phyloP scores from a whole-genome alignment of 2,113 vertebrate species.

The Hydropotes inermis region DNA sequence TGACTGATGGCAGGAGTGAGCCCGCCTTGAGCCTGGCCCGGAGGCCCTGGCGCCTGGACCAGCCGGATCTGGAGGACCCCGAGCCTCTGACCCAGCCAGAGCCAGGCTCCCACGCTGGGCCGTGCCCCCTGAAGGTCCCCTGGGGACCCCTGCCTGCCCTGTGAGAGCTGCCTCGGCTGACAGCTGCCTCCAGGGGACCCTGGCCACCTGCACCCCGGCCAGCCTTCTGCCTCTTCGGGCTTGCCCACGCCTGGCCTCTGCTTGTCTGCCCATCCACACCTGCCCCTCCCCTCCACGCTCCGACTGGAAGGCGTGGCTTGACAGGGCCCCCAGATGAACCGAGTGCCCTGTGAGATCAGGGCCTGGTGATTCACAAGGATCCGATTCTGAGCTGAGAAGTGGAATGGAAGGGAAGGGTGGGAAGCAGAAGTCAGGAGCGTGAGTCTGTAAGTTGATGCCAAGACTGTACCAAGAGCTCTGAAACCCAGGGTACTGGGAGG shows the following conservation, averaged over 20 bases:
- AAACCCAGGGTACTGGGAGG: not conserved
- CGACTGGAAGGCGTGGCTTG: not conserved
- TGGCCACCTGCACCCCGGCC: not conserved
- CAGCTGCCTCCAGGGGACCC: not conserved
- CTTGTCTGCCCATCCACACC: not conserved
- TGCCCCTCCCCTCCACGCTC: not conserved
- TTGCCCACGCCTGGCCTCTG: not conserved
- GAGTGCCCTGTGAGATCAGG: not conserved
- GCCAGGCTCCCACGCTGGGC: not conserved
- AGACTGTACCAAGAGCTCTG: not conserved
- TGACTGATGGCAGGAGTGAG: not conserved
- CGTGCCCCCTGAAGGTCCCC: too few relatives aligned
- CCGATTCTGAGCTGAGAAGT: not conserved
- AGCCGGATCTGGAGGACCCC: not conserved
- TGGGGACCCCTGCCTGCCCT: not conserved
- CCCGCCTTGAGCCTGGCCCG: fast-evolving
- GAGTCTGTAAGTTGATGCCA: not conserved
- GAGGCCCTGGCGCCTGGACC: not conserved
- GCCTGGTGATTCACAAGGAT: not conserved
- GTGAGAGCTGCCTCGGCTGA: not conserved
- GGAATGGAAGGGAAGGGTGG: not conserved
- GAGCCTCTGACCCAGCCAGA: not conserved
- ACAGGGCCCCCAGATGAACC: not conserved
- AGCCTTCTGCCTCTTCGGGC: not conserved
- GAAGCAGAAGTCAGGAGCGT: not conserved